These are phyloP conservation scores for Microcaecilia unicolor DNA, from an alignment of 2,797 vertebrate genomes.

Conservation along the genomic window DNA sequence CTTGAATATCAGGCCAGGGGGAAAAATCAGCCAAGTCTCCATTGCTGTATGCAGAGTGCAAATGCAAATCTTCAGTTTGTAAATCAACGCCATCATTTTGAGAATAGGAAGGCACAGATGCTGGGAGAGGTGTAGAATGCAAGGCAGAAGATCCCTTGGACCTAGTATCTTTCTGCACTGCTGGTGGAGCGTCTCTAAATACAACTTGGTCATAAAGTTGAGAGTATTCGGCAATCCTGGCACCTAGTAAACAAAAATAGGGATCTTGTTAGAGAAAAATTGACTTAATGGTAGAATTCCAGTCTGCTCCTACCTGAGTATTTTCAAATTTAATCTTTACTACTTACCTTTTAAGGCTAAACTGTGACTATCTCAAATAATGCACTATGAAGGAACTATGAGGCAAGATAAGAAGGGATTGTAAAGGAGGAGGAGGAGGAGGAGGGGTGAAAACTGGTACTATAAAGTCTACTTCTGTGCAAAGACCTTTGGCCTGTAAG, in stretches of 20 bases:
- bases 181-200: conserved; percentile 67
- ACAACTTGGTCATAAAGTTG: conserved; percentile 91
- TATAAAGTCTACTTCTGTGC: no score
- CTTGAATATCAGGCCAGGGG: conserved; percentile 43
- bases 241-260: conserved; percentile 56
- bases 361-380: no score
- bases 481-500: no score
- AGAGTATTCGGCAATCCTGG: conserved; percentile 94
- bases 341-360: no score
- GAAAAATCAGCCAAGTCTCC: conserved; percentile 77
- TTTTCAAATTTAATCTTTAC: no score
- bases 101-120: conserved; percentile 17
- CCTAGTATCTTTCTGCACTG: conserved; percentile 38
- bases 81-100: conserved; percentile 18
- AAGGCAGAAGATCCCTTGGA: conserved; percentile 32
- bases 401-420: no score
- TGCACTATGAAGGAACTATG: no score
- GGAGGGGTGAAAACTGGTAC: no score
- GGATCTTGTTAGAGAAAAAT: neutral
- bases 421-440: no score
- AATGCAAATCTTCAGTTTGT: conserved; percentile 67
- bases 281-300: no score
- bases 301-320: no score
- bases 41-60: conserved; percentile 82
- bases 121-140: conserved; percentile 49